These are phyloP conservation scores for Merluccius polli DNA, from an alignment of 2,797 vertebrate species.

Conservation along the genomic window DNA sequence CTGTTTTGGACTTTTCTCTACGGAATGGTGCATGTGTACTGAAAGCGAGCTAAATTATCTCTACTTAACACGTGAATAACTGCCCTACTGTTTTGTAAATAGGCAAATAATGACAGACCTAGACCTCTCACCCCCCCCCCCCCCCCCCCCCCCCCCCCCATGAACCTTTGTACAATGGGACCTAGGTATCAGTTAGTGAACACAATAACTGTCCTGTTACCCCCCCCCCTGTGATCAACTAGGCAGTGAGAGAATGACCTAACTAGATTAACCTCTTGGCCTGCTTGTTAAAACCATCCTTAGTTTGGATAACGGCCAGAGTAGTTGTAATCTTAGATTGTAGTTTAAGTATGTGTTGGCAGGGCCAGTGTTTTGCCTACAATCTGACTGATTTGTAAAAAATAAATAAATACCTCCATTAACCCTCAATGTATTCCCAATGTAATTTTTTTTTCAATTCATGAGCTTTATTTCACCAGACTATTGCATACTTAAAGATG, in stretches of 20 bases:
- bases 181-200: constrained; percentile 17
- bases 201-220: constrained; percentile 6
- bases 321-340: constrained; percentile 4
- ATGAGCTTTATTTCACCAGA: constrained; percentile 20
- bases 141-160: no score
- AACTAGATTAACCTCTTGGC: constrained; percentile 32
- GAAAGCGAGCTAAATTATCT: constrained; percentile 44
- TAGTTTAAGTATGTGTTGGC: neutral
- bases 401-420: constrained; percentile 54
- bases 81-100: constrained; percentile 60
- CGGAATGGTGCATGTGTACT: constrained; percentile 99
- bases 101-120: constrained; percentile 30
- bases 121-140: constrained; percentile 21
- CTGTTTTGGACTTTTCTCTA: constrained; percentile 99
- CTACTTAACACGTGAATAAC: constrained; percentile 24
- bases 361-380: constrained; percentile 1
- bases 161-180: constrained; percentile 27
- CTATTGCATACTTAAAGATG: no score
- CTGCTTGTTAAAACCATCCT: constrained; percentile 4
- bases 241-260: constrained; percentile 10
- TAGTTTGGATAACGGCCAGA: constrained; percentile 11
- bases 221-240: constrained; percentile 19
- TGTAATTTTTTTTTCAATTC: no score
- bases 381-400: constrained; percentile 35
- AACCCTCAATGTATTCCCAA: constrained; percentile 26